These are phyloP conservation scores for Aricia artaxerxes DNA, from an alignment of 2,888 invertebrate species.

Conservation along the genomic window DNA sequence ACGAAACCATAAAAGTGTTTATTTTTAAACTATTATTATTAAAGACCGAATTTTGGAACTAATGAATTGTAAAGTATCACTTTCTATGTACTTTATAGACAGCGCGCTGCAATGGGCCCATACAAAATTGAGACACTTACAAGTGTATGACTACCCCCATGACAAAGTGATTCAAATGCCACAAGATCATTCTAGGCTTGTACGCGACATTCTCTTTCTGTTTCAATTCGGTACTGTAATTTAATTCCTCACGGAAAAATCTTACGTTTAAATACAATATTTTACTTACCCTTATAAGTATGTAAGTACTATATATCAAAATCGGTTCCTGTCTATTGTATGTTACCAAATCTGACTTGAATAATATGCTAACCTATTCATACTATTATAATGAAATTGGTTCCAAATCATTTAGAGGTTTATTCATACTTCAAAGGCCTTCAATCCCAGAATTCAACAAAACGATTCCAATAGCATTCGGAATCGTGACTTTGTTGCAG, in stretches of 20 bases:
- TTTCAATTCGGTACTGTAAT: neutral
- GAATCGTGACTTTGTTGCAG: constrained; percentile 44
- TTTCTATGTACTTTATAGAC: no score
- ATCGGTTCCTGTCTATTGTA: neutral
- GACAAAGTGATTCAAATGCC: no score
- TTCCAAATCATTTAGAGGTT: constrained; percentile 26
- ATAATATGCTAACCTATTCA: constrained; percentile 3
- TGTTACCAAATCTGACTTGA: neutral
- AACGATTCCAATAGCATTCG: constrained; percentile 49
- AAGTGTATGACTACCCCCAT: no score
- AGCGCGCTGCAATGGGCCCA: no score
- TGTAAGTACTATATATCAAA: neutral
- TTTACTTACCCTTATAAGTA: neutral
- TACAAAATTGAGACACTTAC: neutral
- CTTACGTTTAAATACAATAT: neutral
- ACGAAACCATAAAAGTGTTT: no score
- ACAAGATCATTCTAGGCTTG: no score
- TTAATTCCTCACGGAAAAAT: neutral
- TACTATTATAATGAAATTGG: constrained; percentile 12
- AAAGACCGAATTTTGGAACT: no score
- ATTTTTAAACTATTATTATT: no score
- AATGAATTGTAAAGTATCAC: no score
- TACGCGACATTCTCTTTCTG: neutral
- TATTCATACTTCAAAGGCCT: constrained; percentile 38
- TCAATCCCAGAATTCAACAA: constrained; percentile 46